These are phyloP conservation scores for Gasterosteus aculeatus DNA, from an alignment of 2,113 vertebrate genomes.

Conservation along the genomic window DNA sequence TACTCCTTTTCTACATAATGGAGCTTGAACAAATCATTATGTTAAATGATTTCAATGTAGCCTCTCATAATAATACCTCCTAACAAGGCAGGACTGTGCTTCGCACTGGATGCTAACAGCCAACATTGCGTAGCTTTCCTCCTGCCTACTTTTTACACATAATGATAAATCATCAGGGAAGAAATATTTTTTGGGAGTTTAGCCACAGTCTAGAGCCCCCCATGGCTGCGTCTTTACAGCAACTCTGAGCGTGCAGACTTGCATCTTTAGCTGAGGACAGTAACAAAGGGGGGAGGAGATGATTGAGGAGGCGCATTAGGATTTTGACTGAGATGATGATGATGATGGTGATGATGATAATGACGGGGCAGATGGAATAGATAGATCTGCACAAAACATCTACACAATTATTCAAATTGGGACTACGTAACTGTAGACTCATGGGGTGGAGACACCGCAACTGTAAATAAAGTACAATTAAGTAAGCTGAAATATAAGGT, in stretches of 20 bases:
- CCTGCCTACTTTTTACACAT: too few relatives aligned
- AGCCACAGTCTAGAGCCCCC: not conserved
- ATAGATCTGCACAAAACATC: not conserved
- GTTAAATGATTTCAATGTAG: too few relatives aligned
- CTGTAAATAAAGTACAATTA: not conserved
- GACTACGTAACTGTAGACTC: not conserved
- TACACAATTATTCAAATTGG: not conserved
- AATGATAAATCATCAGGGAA: too few relatives aligned
- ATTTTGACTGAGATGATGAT: slow-evolving; percentile 9
- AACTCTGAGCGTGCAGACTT: not conserved
- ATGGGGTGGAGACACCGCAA: not conserved
- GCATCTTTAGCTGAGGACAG: slow-evolving; percentile 34
- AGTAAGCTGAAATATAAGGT: not conserved
- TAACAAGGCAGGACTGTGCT: too few relatives aligned
- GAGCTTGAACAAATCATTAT: too few relatives aligned
- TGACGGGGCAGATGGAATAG: not conserved
- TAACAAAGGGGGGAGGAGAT: slow-evolving; percentile 32
- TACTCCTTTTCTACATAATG: too few relatives aligned
- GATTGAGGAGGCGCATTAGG: slow-evolving; percentile 27
- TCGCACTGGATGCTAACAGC: too few relatives aligned
- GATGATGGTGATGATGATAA: not conserved
- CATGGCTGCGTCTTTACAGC: too few relatives aligned
- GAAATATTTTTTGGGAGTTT: not conserved
- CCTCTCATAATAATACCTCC: too few relatives aligned
- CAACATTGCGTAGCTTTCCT: too few relatives aligned